Base-by-base conservation (phyloP, 2,888 invertebrate genomes). In the Tetranychus piercei region DNA sequence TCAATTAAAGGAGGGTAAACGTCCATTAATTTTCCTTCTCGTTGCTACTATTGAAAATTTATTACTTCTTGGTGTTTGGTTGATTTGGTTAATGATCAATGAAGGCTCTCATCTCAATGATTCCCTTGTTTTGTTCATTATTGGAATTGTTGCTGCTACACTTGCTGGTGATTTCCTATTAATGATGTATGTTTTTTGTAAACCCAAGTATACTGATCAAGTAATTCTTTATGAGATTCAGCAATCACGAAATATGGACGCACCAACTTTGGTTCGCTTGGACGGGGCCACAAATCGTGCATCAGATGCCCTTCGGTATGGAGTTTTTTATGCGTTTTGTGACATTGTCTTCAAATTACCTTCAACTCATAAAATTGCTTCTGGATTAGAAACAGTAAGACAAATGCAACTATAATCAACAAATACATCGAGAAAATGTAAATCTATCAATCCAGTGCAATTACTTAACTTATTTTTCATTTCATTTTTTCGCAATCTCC, bases 301-400 rank as follows among this genome's bases (percentile, higher is more conserved):
- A 18, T 43, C 23, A 11, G 66, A 73, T 43, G 66, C 73, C 0
- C 6, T 44, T 11, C 43, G 66, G 15, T 73, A 73, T 43, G 79
- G 79, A 0, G 79, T 79, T 75, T 79, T 78, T 73, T 79, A 77
- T 71, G 79, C 79, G n/a, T 79, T 79, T 55, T 79, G 79, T 74
- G 78, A 79, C 65, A 74, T 76, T 15, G 78, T 78, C 7, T 79
- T 79, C 75, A 78, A 78, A 71, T 66, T 79, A 6, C 76, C 76
- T 11, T 75, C 74, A 9, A 76, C 74, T 69, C 74, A 77, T 22
- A 74, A 76, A 8, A 75, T 79, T 20, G 69, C 69, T 11, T 23
- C 69, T 69, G 69, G 69, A 9, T 22, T 69, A 8, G 69, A 20
- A 23, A 5, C 4, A 69, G 34, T 69, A 20, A 20, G 69, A 20